These are phyloP conservation scores for Arrhopalites spinosus DNA, from an alignment of 2,888 invertebrate genomes.

Conservation along the genomic window DNA sequence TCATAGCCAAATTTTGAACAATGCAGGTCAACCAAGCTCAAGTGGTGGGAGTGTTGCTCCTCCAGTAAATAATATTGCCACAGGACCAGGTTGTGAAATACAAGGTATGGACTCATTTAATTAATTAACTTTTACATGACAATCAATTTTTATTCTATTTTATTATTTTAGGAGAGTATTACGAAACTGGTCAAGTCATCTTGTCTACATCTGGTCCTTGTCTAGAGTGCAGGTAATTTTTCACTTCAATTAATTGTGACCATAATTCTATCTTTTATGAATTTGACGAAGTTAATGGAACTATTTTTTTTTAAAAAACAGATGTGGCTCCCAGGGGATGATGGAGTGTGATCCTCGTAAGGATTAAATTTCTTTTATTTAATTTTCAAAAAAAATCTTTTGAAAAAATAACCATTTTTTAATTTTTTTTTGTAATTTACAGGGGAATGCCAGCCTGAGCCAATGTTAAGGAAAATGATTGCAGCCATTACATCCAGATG, in stretches of 20 bases:
- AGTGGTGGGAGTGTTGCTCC: conserved; percentile 36
- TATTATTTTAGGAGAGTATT: conserved; percentile 83
- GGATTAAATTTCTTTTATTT: conserved; percentile 66
- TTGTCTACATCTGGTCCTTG: conserved; percentile 88
- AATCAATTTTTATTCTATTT: too few relatives aligned
- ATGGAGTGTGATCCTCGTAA: conserved; percentile 93
- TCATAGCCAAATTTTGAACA: conserved; percentile 53
- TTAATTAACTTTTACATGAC: too few relatives aligned
- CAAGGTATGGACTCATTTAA: too few relatives aligned
- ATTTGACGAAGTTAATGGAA: too few relatives aligned
- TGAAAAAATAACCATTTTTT: neutral
- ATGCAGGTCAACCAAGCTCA: conserved; percentile 34
- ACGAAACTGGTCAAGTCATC: conserved; percentile 83
- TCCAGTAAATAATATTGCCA: conserved; percentile 76
- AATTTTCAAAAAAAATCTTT: too few relatives aligned
- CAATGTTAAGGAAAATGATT: conserved; percentile 88
- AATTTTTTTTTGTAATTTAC: neutral
- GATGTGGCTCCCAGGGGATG: conserved; percentile 89
- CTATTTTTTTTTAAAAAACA: conserved; percentile 60
- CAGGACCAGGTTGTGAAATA: conserved; percentile 80
- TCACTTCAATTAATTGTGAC: too few relatives aligned
- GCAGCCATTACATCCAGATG: conserved; percentile 64
- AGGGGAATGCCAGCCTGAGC: conserved; percentile 80
- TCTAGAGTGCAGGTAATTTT: conserved; percentile 87
- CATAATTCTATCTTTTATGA: conserved; percentile 11